A percentile compares a stretch with the other conserved stretches of the same genome.
Evolutionary conservation across 1,140 invertebrate species (phyloP).

Genomic region (Atta cephalotes): DNA sequence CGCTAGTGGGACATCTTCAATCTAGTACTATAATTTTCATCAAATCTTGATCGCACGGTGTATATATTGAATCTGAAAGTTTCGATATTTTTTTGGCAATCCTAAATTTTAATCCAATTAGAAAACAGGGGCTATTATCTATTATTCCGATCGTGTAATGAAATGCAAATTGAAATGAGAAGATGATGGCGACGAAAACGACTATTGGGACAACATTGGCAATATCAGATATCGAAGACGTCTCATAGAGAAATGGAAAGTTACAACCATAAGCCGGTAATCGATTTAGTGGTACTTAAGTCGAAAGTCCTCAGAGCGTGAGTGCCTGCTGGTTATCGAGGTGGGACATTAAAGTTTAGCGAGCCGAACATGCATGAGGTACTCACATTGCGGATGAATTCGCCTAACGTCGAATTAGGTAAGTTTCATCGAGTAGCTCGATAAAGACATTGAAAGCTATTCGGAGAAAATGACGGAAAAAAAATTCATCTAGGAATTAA

Average conservation of each 20-base stretch:
- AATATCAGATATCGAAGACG: slow-evolving; percentile 49
- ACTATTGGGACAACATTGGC: background rate
- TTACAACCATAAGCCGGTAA: slow-evolving; percentile 63
- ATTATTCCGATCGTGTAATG: slow-evolving; percentile 44
- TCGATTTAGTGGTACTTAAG: slow-evolving; percentile 65
- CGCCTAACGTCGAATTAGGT: background rate
- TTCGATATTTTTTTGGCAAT: slow-evolving; percentile 44
- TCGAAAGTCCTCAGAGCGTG: slow-evolving; percentile 36
- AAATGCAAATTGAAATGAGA: slow-evolving; percentile 56
- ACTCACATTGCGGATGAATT: slow-evolving; percentile 50
- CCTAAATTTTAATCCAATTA: slow-evolving; percentile 53
- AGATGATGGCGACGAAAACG: slow-evolving; percentile 4
- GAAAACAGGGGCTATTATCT: slow-evolving; percentile 24
- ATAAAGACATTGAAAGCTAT: background rate
- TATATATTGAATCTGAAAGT: slow-evolving; percentile 38
- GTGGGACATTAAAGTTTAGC: slow-evolving; percentile 54
- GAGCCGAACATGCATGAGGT: slow-evolving; percentile 48
- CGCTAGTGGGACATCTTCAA: too few species aligned
- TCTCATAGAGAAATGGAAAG: slow-evolving; percentile 48
- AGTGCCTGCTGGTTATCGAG: slow-evolving; percentile 52
- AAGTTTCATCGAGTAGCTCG: background rate
- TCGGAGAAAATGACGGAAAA: background rate
- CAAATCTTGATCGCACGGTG: slow-evolving; percentile 35
- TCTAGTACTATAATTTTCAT: background rate
- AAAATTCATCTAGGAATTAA: background rate